These are phyloP conservation scores for Falco novaeseelandiae DNA, from an alignment of 2,797 vertebrate genomes.

Conservation along the genomic window DNA sequence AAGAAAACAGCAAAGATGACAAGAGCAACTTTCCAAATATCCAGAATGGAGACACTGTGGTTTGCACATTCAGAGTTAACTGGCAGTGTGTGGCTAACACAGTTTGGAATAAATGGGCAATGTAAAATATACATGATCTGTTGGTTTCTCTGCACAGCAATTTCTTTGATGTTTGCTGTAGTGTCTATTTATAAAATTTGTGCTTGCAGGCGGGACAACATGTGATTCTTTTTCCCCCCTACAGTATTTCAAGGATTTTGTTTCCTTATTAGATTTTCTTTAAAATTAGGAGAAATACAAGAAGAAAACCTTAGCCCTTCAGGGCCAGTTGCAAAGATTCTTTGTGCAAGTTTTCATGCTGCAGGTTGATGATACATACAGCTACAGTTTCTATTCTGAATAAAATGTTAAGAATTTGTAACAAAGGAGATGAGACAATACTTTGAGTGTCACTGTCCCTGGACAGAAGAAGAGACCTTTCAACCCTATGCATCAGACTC, in stretches of 20 bases:
- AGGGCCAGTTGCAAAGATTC: constrained; percentile 1
- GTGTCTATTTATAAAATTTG: constrained; percentile 58
- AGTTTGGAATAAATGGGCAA: constrained; percentile 32
- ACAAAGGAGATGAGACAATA: neutral
- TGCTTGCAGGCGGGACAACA: constrained; percentile 37
- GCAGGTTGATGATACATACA: neutral
- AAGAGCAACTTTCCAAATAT: rapidly evolving
- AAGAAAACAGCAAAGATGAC: neutral
- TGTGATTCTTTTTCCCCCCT: neutral
- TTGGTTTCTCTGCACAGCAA: constrained; percentile 16
- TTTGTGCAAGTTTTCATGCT: constrained; percentile 22
- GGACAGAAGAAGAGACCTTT: neutral
- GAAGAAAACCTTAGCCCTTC: neutral
- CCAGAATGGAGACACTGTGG: neutral
- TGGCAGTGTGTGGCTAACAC: neutral
- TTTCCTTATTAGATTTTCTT: constrained; percentile 60
- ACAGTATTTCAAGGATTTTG: constrained; percentile 49
- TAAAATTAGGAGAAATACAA: constrained; percentile 9
- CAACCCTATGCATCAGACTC: neutral
- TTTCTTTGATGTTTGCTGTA: constrained; percentile 27
- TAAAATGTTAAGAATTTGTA: neutral
- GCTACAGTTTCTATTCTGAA: neutral
- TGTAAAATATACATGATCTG: constrained; percentile 35
- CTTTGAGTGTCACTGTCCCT: neutral
- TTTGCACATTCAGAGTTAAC: constrained; percentile 13